Percentiles rank a stretch among this genome's conserved stretches.
These are phyloP conservation scores for Condylostylus longicornis DNA, from an alignment of 1,140 invertebrate species.

Conservation along the genomic window DNA sequence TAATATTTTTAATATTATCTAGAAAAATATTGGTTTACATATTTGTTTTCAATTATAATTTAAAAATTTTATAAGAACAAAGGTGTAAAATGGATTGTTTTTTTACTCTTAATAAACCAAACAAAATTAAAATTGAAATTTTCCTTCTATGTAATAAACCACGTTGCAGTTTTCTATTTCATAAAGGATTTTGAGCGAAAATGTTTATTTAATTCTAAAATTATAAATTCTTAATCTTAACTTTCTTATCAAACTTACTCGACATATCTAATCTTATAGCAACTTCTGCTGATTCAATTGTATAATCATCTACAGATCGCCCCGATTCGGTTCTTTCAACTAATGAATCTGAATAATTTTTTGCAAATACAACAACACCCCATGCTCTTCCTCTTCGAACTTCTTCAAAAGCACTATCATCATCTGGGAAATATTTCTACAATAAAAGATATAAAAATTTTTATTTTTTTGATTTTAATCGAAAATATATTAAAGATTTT, in stretches of 20 bases:
- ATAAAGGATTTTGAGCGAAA: neutral
- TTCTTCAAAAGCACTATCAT: conserved; percentile 45
- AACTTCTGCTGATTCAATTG: conserved; percentile 56
- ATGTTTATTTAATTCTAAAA: neutral
- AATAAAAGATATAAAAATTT: neutral
- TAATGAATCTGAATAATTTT: conserved; percentile 68
- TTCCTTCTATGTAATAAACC: neutral
- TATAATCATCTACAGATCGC: conserved; percentile 49
- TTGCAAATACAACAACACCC: conserved; percentile 64
- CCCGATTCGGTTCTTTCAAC: conserved; percentile 52
- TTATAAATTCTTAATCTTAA: neutral
- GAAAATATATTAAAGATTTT: conserved; percentile 17
- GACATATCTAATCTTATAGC: conserved; percentile 77
- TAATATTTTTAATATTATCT: no score
- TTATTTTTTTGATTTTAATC: neutral
- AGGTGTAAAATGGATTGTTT: no score
- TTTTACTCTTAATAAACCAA: no score
- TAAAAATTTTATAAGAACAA: no score
- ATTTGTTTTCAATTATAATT: no score
- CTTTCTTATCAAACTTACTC: conserved; percentile 43
- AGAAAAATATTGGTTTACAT: no score
- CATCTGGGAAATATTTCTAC: conserved; percentile 35
- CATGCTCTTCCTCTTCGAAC: conserved; percentile 63
- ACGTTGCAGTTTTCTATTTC: neutral
- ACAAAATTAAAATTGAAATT: neutral